A percentile compares a stretch with the other conserved stretches of the same genome.
phyloP scores from a whole-genome alignment of 1,140 invertebrate species.

The Plodia interpunctella region DNA sequence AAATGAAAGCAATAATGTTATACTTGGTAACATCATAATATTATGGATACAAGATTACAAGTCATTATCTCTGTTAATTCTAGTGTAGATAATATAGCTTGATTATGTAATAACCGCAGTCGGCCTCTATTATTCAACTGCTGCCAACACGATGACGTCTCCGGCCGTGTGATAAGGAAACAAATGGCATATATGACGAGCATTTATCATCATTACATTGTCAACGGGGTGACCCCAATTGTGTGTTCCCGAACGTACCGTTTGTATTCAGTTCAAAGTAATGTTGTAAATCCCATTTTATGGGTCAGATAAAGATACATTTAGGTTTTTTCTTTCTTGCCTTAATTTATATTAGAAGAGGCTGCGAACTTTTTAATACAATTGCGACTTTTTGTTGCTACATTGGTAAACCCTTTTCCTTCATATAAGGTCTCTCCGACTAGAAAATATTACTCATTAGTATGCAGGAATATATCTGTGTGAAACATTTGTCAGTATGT shows the following conservation, averaged over 20 bases:
- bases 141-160: constrained; percentile 12
- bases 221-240: constrained; percentile 24
- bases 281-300: too few species aligned
- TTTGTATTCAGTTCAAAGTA: constrained; percentile 20
- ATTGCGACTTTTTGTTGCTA: too few species aligned
- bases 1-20: too few species aligned
- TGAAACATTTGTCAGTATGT: background rate
- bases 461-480: too few species aligned
- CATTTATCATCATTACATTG: constrained; percentile 45
- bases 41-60: background rate
- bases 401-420: too few species aligned
- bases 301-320: too few species aligned
- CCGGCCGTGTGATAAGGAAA: constrained; percentile 31
- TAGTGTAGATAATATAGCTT: background rate
- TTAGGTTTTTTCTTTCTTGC: background rate
- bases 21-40: too few species aligned
- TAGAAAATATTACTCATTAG: too few species aligned
- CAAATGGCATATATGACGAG: constrained; percentile 36
- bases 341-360: too few species aligned
- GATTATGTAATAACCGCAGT: background rate
- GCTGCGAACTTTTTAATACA: too few species aligned
- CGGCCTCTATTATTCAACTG: constrained; percentile 1
- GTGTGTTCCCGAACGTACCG: constrained; percentile 9
- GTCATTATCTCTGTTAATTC: background rate
- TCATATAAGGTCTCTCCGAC: too few species aligned